phyloP scores from a whole-genome alignment of 2,113 vertebrate species.

The Microcebus ravelobensis region DNA sequence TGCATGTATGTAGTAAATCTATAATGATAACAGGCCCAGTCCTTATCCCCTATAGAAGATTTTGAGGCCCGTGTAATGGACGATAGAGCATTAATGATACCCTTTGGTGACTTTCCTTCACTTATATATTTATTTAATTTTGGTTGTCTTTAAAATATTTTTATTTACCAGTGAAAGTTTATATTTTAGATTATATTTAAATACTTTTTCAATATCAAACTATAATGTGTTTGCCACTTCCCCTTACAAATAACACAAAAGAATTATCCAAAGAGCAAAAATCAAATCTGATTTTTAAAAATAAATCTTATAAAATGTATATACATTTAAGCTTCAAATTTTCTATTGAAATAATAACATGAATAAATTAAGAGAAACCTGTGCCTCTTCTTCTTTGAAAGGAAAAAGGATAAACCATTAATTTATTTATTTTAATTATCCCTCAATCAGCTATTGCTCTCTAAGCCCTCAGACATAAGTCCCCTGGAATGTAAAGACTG shows the following conservation, averaged over 20 bases:
- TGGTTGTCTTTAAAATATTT: background rate
- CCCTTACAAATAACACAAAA: background rate
- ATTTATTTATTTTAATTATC: conserved; percentile 14
- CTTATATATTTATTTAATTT: conserved; percentile 20
- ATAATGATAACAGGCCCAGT: background rate
- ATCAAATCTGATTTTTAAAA: background rate
- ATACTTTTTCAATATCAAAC: conserved; percentile 1
- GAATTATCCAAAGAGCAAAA: conserved; percentile 10
- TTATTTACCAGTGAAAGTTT: conserved; percentile 34
- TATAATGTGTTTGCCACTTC: background rate
- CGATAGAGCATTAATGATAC: background rate
- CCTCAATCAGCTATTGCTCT: background rate
- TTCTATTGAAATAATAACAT: background rate
- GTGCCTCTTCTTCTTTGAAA: conserved; percentile 4
- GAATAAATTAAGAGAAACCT: conserved; percentile 18
- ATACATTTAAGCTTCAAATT: background rate
- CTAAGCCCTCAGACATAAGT: background rate
- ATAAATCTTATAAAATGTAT: background rate
- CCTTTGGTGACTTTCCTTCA: background rate
- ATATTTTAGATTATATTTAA: conserved; percentile 32
- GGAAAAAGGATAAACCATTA: background rate
- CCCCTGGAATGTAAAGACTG: background rate
- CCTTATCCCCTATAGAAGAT: background rate
- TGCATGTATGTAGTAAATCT: background rate
- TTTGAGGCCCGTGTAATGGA: background rate